Conservation (phyloP, 2,113 vertebrate genomes). For the Muntiacus reevesi region DNA sequence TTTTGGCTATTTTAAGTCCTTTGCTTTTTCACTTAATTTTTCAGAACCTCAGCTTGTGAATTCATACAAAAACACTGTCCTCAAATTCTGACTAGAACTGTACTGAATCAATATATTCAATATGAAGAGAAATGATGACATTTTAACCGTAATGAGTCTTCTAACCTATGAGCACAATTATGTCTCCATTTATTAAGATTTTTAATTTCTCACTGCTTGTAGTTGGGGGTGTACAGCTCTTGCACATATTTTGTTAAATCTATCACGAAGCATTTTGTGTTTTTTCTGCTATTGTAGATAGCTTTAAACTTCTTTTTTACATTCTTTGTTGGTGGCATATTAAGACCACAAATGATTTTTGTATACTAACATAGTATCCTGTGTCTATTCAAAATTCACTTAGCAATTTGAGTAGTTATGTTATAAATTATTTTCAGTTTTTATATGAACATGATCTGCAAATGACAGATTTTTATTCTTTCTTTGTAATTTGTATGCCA, state of each 20-base stretch:
- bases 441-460: neutral
- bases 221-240: neutral
- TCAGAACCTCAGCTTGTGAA: neutral
- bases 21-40: constrained; percentile 5
- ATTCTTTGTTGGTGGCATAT: neutral
- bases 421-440: neutral
- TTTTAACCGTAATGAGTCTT: neutral
- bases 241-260: neutral
- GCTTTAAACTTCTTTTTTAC: neutral
- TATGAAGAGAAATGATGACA: neutral
- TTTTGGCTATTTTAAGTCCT: neutral
- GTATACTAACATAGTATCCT: neutral
- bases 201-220: neutral
- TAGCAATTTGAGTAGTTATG: neutral
- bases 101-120: neutral
- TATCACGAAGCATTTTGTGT: neutral
- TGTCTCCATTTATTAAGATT: neutral
- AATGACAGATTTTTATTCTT: neutral
- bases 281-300: neutral
- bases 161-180: neutral
- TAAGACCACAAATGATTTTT: neutral
- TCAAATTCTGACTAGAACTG: neutral
- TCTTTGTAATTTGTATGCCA: neutral
- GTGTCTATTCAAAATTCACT: neutral
- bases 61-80: neutral